Base-by-base conservation (phyloP, 2,888 invertebrate genomes). In the Lithodes maja region DNA sequence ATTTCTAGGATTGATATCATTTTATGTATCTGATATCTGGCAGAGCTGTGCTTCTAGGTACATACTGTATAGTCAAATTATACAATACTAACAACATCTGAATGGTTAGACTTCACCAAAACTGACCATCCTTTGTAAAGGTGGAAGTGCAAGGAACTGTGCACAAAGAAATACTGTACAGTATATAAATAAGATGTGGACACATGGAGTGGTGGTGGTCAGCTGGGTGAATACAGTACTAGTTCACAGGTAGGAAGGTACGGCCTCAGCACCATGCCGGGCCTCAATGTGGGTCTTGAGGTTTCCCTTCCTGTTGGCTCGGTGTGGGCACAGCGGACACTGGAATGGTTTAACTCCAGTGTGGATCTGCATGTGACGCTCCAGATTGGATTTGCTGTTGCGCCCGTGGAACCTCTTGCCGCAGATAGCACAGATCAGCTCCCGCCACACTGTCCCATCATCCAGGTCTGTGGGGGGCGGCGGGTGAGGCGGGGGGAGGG, bases 301-400 rank as follows among this genome's bases (percentile, higher is more conserved):
- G 80, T 90, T 90, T 74, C 85, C 88, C 75, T 90, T 90, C 75
- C 90, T 85, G 83, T 90, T 90, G 71, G 87, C 87, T 15, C 90
- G 79, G 68, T 88, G 90, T 12, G 90, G 74, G 74, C 90, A 90
- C 7, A 88, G 88, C 50, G 90, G 90, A 61, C 90, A 90, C 80
- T 83, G 88, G 68, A 85, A 90, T 5, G 90, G 88, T 71, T 90
- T 88, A n/a, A 86, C 80, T 33, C 88, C 90, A 2, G 88, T 90
- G 75, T 90, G 90, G 50, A 88, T 88, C 79, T 88, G 88, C 87
- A 90, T 86, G 69, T 90, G 90, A 5, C 90, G 82, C 54, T 88
- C 83, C 49, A 90, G 79, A 77, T 88, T 90, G 61, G 85, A 88
- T 80, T 90, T 90, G 90, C 87, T 90, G 79, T 88, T 87, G 12